Evolutionary conservation across 23 tunicate genomes (phyloP).

Genomic region (Ascidia mentula): DNA sequence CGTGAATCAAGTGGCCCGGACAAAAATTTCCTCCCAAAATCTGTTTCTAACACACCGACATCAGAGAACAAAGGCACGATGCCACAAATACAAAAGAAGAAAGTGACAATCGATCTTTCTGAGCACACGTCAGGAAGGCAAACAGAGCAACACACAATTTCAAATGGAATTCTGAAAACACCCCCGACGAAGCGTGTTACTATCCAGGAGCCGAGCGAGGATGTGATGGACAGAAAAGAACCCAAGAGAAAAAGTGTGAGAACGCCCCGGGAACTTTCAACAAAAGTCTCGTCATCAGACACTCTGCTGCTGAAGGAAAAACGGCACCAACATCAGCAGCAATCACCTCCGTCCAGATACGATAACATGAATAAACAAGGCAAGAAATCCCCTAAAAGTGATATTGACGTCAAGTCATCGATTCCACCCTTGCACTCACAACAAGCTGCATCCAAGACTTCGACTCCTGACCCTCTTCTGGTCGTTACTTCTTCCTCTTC

Average conservation of each 20-base stretch:
- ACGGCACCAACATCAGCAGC: neutral
- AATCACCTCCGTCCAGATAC: neutral
- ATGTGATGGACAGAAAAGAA: neutral
- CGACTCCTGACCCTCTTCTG: slow-evolving; percentile 40
- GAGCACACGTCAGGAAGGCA: neutral
- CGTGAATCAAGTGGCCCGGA: neutral
- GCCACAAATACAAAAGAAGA: slow-evolving; percentile 6
- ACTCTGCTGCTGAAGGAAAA: slow-evolving; percentile 16
- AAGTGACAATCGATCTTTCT: neutral
- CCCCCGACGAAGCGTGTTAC: slow-evolving; percentile 27
- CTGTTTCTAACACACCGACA: slow-evolving; percentile 13
- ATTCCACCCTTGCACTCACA: slow-evolving; percentile 39
- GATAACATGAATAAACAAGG: neutral
- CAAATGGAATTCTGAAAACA: slow-evolving; percentile 28
- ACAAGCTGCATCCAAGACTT: slow-evolving; percentile 33
- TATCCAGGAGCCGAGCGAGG: neutral
- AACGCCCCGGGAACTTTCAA: neutral
- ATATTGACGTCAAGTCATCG: neutral
- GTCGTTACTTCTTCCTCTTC: slow-evolving; percentile 12
- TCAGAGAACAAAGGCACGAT: slow-evolving; percentile 9
- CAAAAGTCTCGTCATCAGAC: slow-evolving; percentile 28
- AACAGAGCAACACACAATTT: neutral
- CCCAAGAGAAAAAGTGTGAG: neutral
- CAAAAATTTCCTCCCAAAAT: neutral
- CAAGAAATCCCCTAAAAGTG: slow-evolving; percentile 42